Evolutionary conservation across 1,140 invertebrate genomes (phyloP).

Genomic region (Caenorhabditis latens): DNA sequence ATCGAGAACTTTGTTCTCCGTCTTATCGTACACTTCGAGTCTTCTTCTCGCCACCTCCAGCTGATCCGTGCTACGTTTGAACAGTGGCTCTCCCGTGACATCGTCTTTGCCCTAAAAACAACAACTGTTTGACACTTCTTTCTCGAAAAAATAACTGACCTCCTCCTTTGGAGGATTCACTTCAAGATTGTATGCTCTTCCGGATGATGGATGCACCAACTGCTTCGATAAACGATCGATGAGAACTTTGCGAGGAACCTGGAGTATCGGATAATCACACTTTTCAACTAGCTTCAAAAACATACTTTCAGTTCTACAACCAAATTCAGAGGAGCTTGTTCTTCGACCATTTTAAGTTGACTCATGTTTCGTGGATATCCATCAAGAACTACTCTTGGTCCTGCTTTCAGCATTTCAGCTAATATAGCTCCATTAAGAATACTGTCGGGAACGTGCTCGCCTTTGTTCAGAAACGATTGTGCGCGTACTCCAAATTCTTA

Average conservation of each 20-base stretch:
- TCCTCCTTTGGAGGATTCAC: slow-evolving; percentile 61
- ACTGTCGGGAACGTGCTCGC: slow-evolving; percentile 60
- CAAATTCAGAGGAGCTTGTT: slow-evolving; percentile 51
- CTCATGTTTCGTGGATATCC: slow-evolving; percentile 58
- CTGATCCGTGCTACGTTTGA: slow-evolving; percentile 32
- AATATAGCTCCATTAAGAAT: slow-evolving; percentile 58
- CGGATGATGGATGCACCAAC: slow-evolving; percentile 57
- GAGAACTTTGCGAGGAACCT: slow-evolving; percentile 58
- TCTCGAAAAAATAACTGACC: background rate
- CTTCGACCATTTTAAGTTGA: slow-evolving; percentile 61
- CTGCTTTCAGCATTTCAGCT: slow-evolving; percentile 30
- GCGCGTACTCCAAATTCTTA: slow-evolving; percentile 58
- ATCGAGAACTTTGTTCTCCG: slow-evolving; percentile 60
- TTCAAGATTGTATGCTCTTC: slow-evolving; percentile 60
- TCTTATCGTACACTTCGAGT: slow-evolving; percentile 59
- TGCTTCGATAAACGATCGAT: slow-evolving; percentile 59
- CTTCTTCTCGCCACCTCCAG: slow-evolving; percentile 57
- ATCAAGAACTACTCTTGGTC: slow-evolving; percentile 48
- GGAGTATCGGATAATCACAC: background rate
- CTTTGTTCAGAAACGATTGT: slow-evolving; percentile 59
- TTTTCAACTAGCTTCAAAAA: background rate
- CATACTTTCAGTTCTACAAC: slow-evolving; percentile 44
- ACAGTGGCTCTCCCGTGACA: slow-evolving; percentile 58
- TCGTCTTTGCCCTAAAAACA: slow-evolving; percentile 63
- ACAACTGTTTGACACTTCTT: background rate